Percentiles rank a stretch among this genome's conserved stretches.
Conservation (phyloP, 1,140 invertebrate species). For the Bombus pyrosoma region DNA sequence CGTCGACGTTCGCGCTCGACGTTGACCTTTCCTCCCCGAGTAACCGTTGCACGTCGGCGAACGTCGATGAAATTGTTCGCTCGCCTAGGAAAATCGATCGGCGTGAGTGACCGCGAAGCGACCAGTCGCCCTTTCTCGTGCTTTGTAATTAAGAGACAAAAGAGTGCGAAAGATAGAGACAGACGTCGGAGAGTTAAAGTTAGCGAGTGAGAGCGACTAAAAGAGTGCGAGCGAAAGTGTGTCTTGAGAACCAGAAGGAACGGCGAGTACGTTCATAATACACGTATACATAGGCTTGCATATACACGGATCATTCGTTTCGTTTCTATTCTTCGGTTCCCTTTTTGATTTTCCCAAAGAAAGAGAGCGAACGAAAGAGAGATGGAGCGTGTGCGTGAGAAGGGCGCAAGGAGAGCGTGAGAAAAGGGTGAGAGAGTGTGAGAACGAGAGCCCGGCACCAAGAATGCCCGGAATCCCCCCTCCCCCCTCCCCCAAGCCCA, state of each 20-base stretch:
- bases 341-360: constrained; percentile 22
- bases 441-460: constrained; percentile 20
- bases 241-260: background rate
- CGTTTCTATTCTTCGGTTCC: constrained; percentile 40
- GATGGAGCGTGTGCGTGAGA: background rate
- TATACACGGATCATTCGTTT: constrained; percentile 44
- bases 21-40: constrained; percentile 27
- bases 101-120: constrained; percentile 10
- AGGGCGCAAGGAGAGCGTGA: background rate
- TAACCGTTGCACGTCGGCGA: background rate
- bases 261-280: background rate
- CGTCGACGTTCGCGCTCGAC: background rate
- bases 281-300: constrained; percentile 42
- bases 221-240: background rate
- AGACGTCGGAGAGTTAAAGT: background rate
- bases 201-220: constrained; percentile 6
- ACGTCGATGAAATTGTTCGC: background rate
- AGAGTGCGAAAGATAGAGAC: background rate
- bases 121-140: constrained; percentile 43
- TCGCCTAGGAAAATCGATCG: constrained; percentile 6
- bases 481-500: background rate
- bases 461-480: background rate
- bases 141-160: constrained; percentile 63
- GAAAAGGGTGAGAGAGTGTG: background rate
- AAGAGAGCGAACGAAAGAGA: background rate